Conservation (phyloP, 2,113 vertebrate species). For the Silurus glanis region DNA sequence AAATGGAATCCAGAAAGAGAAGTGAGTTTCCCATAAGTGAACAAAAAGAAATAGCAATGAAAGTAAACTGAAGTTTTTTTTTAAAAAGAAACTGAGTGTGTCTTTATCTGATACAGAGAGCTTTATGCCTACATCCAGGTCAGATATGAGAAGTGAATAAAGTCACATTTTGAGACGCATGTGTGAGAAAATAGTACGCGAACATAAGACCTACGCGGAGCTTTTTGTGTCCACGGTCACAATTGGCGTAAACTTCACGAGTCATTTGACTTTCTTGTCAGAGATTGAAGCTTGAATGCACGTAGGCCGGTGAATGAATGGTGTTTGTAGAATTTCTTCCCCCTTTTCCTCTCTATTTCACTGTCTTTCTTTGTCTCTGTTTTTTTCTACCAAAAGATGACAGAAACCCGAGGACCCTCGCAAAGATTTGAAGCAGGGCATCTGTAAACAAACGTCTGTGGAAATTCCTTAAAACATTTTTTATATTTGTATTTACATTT, state of each 20-base stretch:
- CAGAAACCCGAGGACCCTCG: not conserved
- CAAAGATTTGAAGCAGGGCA: not conserved
- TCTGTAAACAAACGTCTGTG: not conserved
- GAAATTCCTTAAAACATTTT: too few species aligned
- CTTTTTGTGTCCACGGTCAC: too few species aligned
- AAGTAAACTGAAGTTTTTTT: not conserved
- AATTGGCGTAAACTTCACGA: not conserved
- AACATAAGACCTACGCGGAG: not conserved
- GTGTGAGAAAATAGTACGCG: not conserved
- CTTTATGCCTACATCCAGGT: not conserved
- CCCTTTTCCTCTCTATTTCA: not conserved
- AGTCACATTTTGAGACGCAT: not conserved
- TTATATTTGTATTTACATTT: too few species aligned
- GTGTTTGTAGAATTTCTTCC: constrained; percentile 50
- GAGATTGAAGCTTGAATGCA: constrained; percentile 46
- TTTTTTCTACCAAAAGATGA: not conserved
- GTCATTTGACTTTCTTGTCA: constrained; percentile 30
- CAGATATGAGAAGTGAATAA: not conserved
- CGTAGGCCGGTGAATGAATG: constrained; percentile 65
- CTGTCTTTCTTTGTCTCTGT: not conserved
- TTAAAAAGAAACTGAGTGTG: not conserved
- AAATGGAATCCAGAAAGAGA: not conserved
- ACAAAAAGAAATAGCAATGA: not conserved
- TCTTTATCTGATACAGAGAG: not conserved
- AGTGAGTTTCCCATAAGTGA: not conserved